A percentile compares a stretch with the other conserved stretches of the same genome.
Evolutionary conservation across 2,888 invertebrate genomes (phyloP).

Genomic region (Standfussiana lucernea): DNA sequence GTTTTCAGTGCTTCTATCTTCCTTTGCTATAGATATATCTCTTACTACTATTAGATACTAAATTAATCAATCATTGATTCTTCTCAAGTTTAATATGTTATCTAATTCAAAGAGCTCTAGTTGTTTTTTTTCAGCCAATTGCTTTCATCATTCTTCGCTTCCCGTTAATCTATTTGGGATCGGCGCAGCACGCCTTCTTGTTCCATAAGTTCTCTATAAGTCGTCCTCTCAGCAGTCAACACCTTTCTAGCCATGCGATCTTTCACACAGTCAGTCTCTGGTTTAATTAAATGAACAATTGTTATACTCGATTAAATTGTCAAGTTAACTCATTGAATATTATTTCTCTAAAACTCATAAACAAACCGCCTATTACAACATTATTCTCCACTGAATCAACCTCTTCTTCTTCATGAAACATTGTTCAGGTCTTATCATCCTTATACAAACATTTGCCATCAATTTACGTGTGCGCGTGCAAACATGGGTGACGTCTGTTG

Average conservation of each 20-base stretch:
- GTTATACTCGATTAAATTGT: not conserved
- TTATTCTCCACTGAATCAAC: not conserved
- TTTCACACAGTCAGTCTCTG: not conserved
- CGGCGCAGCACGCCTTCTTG: not conserved
- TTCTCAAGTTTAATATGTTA: not conserved
- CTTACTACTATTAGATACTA: not conserved
- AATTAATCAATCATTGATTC: not conserved
- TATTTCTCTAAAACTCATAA: not conserved
- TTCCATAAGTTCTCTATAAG: not conserved
- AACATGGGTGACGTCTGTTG: conserved; percentile 68
- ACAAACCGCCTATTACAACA: not conserved
- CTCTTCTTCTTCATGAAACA: conserved; percentile 1
- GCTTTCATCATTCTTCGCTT: not conserved
- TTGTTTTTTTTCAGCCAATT: not conserved
- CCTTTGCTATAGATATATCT: not conserved
- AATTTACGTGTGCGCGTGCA: conserved; percentile 67
- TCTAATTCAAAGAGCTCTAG: not conserved
- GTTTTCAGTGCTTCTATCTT: not conserved
- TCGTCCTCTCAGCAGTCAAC: not conserved
- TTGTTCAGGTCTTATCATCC: conserved; percentile 57
- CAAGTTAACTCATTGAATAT: not conserved
- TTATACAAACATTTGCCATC: conserved; percentile 61
- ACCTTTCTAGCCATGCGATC: not conserved
- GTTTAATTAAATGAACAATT: not conserved
- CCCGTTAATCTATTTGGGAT: not conserved